A percentile compares a stretch with the other conserved stretches of the same genome.
phyloP scores from a whole-genome alignment of 2,113 vertebrate genomes.

The Pyxicephalus adspersus region DNA sequence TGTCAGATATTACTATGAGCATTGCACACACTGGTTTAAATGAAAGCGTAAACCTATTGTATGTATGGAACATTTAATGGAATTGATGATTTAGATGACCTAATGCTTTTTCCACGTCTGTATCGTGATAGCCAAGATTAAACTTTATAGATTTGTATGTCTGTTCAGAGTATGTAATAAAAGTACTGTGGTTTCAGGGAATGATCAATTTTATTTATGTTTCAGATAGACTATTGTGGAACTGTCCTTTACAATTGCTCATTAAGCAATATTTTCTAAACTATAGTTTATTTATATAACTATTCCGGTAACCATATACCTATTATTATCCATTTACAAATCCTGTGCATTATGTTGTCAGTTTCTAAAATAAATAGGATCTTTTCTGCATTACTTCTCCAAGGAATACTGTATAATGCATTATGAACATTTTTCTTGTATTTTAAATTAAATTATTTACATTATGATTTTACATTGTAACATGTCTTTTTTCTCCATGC shows the following conservation, averaged over 20 bases:
- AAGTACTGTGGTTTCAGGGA: neutral
- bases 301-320: slow-evolving; percentile 1
- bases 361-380: slow-evolving; percentile 28
- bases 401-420: slow-evolving; percentile 6
- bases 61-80: too few species aligned
- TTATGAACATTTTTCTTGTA: slow-evolving; percentile 6
- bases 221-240: neutral
- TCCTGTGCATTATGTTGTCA: neutral
- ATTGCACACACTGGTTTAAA: too few species aligned
- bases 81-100: too few species aligned
- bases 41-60: too few species aligned
- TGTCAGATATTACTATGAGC: too few species aligned
- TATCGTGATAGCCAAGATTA: too few species aligned
- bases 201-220: neutral
- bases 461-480: slow-evolving; percentile 11
- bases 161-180: neutral
- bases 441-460: slow-evolving; percentile 28
- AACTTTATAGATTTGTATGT: neutral
- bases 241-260: neutral
- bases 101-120: too few species aligned
- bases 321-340: neutral
- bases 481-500: neutral
- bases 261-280: slow-evolving; percentile 14
- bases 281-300: neutral
- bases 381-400: slow-evolving; percentile 12